These are phyloP conservation scores for Clarias batrachus DNA, from an alignment of 2,113 vertebrate genomes.

Conservation along the genomic window DNA sequence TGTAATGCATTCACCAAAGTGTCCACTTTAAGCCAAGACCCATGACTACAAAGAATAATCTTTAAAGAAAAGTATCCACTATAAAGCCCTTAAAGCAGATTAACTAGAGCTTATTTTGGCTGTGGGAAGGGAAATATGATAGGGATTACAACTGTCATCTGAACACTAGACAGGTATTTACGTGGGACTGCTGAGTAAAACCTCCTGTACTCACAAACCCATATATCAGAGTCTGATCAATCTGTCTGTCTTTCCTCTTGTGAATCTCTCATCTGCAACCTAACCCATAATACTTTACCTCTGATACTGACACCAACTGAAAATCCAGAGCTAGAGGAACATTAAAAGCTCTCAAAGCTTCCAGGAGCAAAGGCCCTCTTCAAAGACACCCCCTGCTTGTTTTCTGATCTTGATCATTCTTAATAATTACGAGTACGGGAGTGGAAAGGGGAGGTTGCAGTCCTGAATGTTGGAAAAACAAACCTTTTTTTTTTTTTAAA, in stretches of 20 bases:
- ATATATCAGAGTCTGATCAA: not conserved
- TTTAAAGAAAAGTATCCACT: not conserved
- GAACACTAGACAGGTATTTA: not conserved
- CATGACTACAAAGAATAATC: not conserved
- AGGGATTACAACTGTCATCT: not conserved
- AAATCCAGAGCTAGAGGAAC: not conserved
- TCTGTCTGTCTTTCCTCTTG: not conserved
- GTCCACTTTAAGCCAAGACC: not conserved
- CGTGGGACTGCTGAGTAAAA: not conserved
- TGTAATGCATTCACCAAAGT: not conserved
- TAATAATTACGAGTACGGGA: not conserved
- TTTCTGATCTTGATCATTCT: not conserved
- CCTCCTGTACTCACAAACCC: not conserved
- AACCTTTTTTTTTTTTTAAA: not conserved
- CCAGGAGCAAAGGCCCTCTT: not conserved
- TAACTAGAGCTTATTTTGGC: slow-evolving; percentile 2
- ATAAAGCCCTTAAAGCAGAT: slow-evolving; percentile 8
- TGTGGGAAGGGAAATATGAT: not conserved
- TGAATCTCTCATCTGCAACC: slow-evolving; percentile 2
- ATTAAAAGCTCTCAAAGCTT: not conserved
- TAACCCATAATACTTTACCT: not conserved
- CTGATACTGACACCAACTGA: not conserved
- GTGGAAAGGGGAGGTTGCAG: not conserved
- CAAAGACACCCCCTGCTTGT: not conserved
- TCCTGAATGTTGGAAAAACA: not conserved